Base-by-base conservation (phyloP, 2,797 vertebrate species). In the Neosalanx taihuensis region DNA sequence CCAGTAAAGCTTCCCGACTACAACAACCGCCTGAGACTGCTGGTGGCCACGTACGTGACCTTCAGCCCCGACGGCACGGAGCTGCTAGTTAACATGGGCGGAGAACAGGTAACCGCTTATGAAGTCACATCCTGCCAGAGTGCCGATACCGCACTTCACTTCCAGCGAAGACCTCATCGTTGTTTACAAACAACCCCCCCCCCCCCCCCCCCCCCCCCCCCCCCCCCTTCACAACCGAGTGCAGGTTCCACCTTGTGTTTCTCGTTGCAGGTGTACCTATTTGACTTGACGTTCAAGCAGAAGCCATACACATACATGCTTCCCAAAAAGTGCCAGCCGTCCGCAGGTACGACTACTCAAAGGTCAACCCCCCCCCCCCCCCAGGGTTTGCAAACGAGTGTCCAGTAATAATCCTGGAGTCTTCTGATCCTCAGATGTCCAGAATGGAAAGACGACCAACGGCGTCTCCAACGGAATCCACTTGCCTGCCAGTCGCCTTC, bases 41-140 rank as follows among this genome's bases (percentile, higher is more conserved):
- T 99, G 88, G 98, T 99, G 76, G 96, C 96, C 79, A 99, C 97
- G 0, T 99, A 99, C 0, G 96, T 99, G 81, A 97, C 97, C 67
- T 99, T 99, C 90, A 99, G 97, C 83, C 97, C 98, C 1, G 98
- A 96, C 20, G 98, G 97, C 76, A 99, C 96, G 0, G 98, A 99
- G 90, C 93, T 99, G 63, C 89, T 99, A 2, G 98, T 99, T 71
- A 99, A 99, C 90, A 99, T 99, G 97, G 98, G 98, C 31, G 98
- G 98, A 30, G 98, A 99, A 82, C 98, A 99, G 96, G 98, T 99
- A 86, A 72, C 15, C 1, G 6, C 33, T 2, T 26, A 26, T 26
- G 23, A 26, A 35, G 33, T 35, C 41, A 46, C 7, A 3, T 13
- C 10, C 7, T 10, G 41, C 41, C 41, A 26, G 41, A 12, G 41